A percentile compares a stretch with the other conserved stretches of the same genome.
Evolutionary conservation across 1,140 invertebrate species (phyloP).

Genomic region (Drosophila funebris): DNA sequence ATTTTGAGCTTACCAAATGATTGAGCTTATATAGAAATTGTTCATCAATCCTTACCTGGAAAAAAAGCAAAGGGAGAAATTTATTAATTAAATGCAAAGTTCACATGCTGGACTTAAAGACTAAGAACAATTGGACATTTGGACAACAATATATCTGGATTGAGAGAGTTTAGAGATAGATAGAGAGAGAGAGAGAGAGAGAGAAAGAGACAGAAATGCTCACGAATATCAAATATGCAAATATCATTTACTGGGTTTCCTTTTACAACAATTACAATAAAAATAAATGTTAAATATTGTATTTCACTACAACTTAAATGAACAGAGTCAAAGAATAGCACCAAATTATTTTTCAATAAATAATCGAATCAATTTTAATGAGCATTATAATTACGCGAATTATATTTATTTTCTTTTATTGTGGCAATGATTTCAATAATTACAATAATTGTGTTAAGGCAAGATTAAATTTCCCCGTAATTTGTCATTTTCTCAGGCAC

Average conservation of each 20-base stretch:
- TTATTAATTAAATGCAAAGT: slow-evolving; percentile 35
- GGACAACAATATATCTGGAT: slow-evolving; percentile 51
- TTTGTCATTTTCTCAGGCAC: slow-evolving; percentile 14
- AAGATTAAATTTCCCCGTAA: slow-evolving; percentile 7
- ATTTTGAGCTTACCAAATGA: slow-evolving; percentile 77
- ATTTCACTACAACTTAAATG: slow-evolving; percentile 41
- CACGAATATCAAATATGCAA: slow-evolving; percentile 64
- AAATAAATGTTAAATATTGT: not conserved
- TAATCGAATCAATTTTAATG: slow-evolving; percentile 35
- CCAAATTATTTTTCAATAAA: slow-evolving; percentile 6
- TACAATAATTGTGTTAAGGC: slow-evolving; percentile 16
- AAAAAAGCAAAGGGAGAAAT: slow-evolving; percentile 52
- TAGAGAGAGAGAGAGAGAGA: slow-evolving; percentile 12
- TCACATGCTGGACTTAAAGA: slow-evolving; percentile 24
- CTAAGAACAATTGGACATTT: slow-evolving; percentile 46
- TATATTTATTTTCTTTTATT: slow-evolving; percentile 24
- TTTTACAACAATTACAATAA: slow-evolving; percentile 29
- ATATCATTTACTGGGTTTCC: slow-evolving; percentile 36
- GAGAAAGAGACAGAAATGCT: slow-evolving; percentile 22
- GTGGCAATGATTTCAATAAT: slow-evolving; percentile 30
- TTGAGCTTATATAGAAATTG: slow-evolving; percentile 80
- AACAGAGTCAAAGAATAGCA: slow-evolving; percentile 19
- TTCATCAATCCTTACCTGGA: slow-evolving; percentile 83
- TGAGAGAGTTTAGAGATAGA: slow-evolving; percentile 17
- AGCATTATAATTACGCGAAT: slow-evolving; percentile 53